phyloP scores from a whole-genome alignment of 2,888 invertebrate species.

The Perizoma affinitatum region DNA sequence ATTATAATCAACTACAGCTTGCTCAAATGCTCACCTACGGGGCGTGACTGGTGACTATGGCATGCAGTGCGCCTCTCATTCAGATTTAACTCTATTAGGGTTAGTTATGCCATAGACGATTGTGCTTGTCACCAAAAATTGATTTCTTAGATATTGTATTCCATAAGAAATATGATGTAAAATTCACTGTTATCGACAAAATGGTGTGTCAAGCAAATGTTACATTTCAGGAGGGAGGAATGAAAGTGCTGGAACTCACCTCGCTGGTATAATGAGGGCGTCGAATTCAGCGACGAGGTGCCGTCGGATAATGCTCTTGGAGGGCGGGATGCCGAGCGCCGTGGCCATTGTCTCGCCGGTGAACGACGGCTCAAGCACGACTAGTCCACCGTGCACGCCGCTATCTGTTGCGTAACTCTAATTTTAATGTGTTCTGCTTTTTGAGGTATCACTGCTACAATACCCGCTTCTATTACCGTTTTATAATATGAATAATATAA shows the following conservation, averaged over 20 bases:
- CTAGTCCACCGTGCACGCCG: slow-evolving; percentile 97
- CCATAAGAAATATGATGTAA: slow-evolving; percentile 20
- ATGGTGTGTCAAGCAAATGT: slow-evolving; percentile 50
- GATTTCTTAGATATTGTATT: slow-evolving; percentile 19
- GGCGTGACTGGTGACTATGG: slow-evolving; percentile 39
- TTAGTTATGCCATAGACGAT: slow-evolving; percentile 26
- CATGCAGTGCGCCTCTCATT: slow-evolving; percentile 42
- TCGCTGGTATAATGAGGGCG: slow-evolving; percentile 95
- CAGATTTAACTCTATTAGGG: slow-evolving; percentile 19
- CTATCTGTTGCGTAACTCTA: slow-evolving; percentile 86
- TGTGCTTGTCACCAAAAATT: slow-evolving; percentile 31
- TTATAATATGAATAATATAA: too few relatives aligned
- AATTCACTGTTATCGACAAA: slow-evolving; percentile 24
- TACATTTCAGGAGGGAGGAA: slow-evolving; percentile 43
- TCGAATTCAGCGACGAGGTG: slow-evolving; percentile 96
- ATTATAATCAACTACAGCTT: slow-evolving; percentile 83
- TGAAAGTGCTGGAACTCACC: slow-evolving; percentile 81
- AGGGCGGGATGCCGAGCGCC: slow-evolving; percentile 95
- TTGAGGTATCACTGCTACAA: too few relatives aligned
- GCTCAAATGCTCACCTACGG: slow-evolving; percentile 72
- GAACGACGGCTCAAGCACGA: slow-evolving; percentile 96
- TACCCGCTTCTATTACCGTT: too few relatives aligned
- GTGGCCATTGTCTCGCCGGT: slow-evolving; percentile 97
- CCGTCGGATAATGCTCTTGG: slow-evolving; percentile 95
- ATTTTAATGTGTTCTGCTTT: neutral